Evolutionary conservation across 2,888 invertebrate genomes (phyloP).

Genomic region (Mycalesis mineus): DNA sequence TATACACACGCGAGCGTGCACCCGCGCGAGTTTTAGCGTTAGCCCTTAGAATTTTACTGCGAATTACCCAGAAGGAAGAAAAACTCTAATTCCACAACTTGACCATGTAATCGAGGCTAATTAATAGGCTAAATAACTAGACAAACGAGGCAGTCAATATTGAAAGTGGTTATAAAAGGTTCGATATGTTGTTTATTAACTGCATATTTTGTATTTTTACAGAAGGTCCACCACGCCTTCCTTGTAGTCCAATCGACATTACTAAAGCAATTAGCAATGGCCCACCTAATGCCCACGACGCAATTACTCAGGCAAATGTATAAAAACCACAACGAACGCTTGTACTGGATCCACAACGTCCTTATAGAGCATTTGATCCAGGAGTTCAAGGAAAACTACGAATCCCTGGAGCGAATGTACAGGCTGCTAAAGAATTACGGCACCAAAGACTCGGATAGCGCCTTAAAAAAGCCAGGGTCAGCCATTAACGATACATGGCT

Average conservation of each 20-base stretch:
- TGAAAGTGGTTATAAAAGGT: too few relatives aligned
- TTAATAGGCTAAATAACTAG: too few relatives aligned
- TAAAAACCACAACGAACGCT: constrained; percentile 65
- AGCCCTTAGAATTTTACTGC: too few relatives aligned
- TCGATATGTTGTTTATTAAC: too few relatives aligned
- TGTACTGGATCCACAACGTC: constrained; percentile 62
- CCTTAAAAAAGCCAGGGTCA: constrained; percentile 46
- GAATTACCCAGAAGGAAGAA: too few relatives aligned
- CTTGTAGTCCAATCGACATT: constrained; percentile 68
- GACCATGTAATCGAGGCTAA: too few relatives aligned
- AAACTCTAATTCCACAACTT: too few relatives aligned
- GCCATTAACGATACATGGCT: constrained; percentile 58
- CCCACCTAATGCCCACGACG: constrained; percentile 47
- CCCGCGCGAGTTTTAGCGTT: too few relatives aligned
- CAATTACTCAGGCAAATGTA: constrained; percentile 43
- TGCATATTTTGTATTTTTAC: constrained; percentile 31
- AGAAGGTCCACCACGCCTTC: constrained; percentile 73
- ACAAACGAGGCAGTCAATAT: too few relatives aligned
- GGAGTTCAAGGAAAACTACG: constrained; percentile 52
- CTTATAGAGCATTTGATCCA: constrained; percentile 48
- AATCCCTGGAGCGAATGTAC: constrained; percentile 62
- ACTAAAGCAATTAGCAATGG: constrained; percentile 63
- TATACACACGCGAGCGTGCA: too few relatives aligned
- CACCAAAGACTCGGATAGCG: constrained; percentile 37
- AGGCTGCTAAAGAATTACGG: constrained; percentile 61